Evolutionary conservation across 1,140 invertebrate genomes (phyloP), one percentile per base, ranked within the genome.

Genomic region (Coboldia fuscipes): DNA sequence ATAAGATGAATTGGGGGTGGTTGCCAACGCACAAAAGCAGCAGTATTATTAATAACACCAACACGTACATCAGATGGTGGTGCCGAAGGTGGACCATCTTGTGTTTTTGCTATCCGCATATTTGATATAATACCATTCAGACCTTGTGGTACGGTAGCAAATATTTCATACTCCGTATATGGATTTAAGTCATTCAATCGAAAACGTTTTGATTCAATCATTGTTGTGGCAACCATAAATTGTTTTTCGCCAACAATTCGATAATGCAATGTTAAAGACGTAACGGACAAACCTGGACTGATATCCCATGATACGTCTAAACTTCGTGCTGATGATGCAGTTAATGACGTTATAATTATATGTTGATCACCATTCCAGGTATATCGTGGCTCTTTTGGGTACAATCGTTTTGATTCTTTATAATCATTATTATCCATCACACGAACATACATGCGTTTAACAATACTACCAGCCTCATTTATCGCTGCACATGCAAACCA

Each of bases 1-100:
- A 73, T 67, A 33, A 73, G 65, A 31, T 66, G 61, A 36, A 66
- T 63, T 12, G 72, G 66, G 9, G 80, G 80, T 10, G 78, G 70
- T 29, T 70, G 64, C 81, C 81, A 86, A 38, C 68, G 58, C 31
- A 86, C 68, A 45, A 69, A 68, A 2, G 79, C 74, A 22, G 74
- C 72, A 13, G 72, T 80, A 29, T 69, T 61, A 47, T 81, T 82
- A 39, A 81, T 63, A 53, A 81, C 73, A 37, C 76, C 74, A 15
- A 77, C 71, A 39, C 73, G 62, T 35, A 85, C 65, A 46, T 76
- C 72, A 42, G 70, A 66, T 1, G 81, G 80, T 18, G 80, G 63
- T 21, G 70, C 70, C n/a, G 62, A 61, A 39, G 71, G 65, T 49
- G 67, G 54, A 40, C 70, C 69, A 50, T 72, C 69, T 14, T 61